phyloP scores from a whole-genome alignment of 2,797 vertebrate genomes.

The Melanogrammus aeglefinus region DNA sequence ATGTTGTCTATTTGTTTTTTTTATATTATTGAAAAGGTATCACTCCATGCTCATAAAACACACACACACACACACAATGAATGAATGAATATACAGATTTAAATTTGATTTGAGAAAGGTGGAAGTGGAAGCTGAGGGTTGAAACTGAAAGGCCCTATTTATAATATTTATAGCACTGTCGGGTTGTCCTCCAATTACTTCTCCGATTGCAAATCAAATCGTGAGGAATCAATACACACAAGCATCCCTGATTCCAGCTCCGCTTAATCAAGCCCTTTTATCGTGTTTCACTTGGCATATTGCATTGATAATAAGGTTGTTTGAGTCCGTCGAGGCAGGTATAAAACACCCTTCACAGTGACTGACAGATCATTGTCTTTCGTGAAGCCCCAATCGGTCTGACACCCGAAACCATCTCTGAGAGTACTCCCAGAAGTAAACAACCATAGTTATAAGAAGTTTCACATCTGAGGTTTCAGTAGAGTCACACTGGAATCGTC shows the following conservation, averaged over 20 bases:
- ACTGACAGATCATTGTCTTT: not conserved
- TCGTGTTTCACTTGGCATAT: not conserved
- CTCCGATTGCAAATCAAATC: not conserved
- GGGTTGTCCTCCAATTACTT: not conserved
- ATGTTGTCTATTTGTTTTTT: not conserved
- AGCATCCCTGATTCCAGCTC: not conserved
- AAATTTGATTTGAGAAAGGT: not conserved
- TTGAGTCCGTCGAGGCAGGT: not conserved
- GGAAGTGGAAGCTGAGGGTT: not conserved
- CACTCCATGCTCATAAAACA: not conserved
- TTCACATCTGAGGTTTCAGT: not conserved
- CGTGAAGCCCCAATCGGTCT: not conserved
- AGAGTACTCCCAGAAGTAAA: not conserved
- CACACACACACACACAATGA: slow-evolving; percentile 1
- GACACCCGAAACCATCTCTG: not conserved
- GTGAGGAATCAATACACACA: not conserved
- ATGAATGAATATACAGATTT: not conserved
- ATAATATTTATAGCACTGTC: not conserved
- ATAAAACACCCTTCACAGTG: not conserved
- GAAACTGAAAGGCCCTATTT: not conserved
- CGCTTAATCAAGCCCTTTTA: not conserved
- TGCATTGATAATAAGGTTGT: not conserved
- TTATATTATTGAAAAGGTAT: not conserved
- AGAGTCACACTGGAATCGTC: not conserved
- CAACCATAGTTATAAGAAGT: not conserved